Conservation (phyloP, 2,797 vertebrate genomes). For the Paguma larvata region DNA sequence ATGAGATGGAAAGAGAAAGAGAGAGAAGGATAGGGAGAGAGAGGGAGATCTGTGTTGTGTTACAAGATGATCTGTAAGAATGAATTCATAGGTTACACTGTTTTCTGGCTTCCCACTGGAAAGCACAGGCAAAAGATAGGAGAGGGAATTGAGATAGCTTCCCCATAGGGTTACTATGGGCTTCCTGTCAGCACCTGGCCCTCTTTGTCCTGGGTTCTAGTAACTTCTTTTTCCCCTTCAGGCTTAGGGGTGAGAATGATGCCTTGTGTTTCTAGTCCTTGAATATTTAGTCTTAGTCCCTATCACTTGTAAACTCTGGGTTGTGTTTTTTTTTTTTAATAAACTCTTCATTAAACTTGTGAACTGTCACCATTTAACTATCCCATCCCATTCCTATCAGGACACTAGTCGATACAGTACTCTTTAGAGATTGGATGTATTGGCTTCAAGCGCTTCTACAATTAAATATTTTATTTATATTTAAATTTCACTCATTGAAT, state of each 20-base stretch:
- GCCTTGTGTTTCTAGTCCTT: neutral
- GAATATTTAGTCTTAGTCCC: neutral
- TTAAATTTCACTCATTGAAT: slow-evolving; percentile 60
- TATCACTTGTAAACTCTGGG: neutral
- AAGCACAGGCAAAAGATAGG: neutral
- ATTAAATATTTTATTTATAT: slow-evolving; percentile 66
- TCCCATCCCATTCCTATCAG: neutral
- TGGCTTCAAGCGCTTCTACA: slow-evolving; percentile 49
- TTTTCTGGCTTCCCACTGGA: neutral
- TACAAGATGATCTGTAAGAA: slow-evolving; percentile 14
- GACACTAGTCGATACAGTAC: neutral
- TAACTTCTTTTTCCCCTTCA: neutral
- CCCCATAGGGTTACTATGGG: rapidly evolving
- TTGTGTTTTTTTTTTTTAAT: neutral
- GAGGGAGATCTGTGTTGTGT: neutral
- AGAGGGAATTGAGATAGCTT: neutral
- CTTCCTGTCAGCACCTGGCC: neutral
- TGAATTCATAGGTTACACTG: slow-evolving; percentile 14
- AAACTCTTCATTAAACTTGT: neutral
- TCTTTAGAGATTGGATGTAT: slow-evolving; percentile 46
- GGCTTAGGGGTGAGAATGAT: neutral
- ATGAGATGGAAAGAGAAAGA: neutral
- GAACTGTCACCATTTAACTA: neutral
- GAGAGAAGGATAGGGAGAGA: neutral
- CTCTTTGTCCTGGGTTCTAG: neutral